phyloP scores from a whole-genome alignment of 2,113 vertebrate genomes.

The Pangasianodon gigas region DNA sequence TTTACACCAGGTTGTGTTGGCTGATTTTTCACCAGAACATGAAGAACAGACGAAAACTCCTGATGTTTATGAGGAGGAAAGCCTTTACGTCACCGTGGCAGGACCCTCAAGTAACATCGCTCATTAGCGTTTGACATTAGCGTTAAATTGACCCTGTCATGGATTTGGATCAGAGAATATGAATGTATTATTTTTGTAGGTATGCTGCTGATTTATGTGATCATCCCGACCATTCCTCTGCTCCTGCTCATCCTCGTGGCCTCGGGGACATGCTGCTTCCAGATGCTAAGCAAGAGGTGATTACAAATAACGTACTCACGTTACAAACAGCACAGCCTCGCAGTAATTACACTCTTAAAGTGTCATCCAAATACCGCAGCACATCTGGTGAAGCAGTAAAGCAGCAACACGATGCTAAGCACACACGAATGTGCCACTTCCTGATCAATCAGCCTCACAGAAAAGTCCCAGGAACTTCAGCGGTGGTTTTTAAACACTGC shows the following conservation, averaged over 20 bases:
- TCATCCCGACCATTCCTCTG: slow-evolving; percentile 94
- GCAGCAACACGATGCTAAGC: not conserved
- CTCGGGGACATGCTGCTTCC: slow-evolving; percentile 92
- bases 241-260: slow-evolving; percentile 94
- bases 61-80: slow-evolving; percentile 43
- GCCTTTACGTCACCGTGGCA: slow-evolving; percentile 61
- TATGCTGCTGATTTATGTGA: slow-evolving; percentile 89
- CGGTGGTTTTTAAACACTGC: not conserved
- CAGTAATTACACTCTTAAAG: slow-evolving; percentile 18
- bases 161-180: not conserved
- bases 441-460: slow-evolving; percentile 16
- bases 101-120: slow-evolving; percentile 70
- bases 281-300: slow-evolving; percentile 91
- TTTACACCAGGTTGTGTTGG: slow-evolving; percentile 40
- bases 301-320: slow-evolving; percentile 18
- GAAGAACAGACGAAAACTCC: slow-evolving; percentile 60
- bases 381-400: slow-evolving; percentile 7
- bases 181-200: slow-evolving; percentile 69
- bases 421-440: not conserved
- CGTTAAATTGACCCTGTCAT: not conserved
- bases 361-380: not conserved
- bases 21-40: slow-evolving; percentile 73
- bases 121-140: not conserved
- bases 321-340: not conserved
- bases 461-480: not conserved